Base-by-base conservation (phyloP, 92 coral and sea anemone species). In the Pocillopora meandrina region DNA sequence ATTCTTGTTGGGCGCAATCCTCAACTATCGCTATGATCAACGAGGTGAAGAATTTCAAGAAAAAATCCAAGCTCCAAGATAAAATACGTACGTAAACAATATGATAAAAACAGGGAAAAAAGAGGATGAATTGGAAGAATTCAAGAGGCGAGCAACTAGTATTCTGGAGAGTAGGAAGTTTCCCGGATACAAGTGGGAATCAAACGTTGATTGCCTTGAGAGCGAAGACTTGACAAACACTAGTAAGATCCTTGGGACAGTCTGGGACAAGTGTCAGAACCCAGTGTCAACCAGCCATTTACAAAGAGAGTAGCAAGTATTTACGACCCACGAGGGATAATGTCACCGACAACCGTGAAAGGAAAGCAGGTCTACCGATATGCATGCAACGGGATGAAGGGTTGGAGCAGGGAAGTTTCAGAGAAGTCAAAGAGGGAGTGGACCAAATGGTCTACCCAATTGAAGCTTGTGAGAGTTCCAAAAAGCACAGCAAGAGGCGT, bases 351-450 rank as follows among this genome's bases (percentile, higher is more conserved):
- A 17, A 68, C 72, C 2, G 91, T 84, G 3, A 60, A 92, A 31
- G 93, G 93, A 15, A 92, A 89, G 70, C 84, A 62, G 61, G 89
- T 89, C 56, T 92, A 86, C 79, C 35, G 91, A 55, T 84, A 89
- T 11, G 85, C 89, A 2, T 92, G 95, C 17, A 87, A 89, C 56
- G 87, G 89, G 73, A 69, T 57, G 20, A 73, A 71, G 61, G 86
- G 90, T 14, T 92, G 95, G 95, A 82, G 85, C 76, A 58, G 64
- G 5, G 89, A 83, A 73, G 85, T 77, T 3, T 77, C 91, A 31
- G 67, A 21, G 36, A n/a, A 52, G 19, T 17, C 82, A 47, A 61
- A 14, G 59, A 71, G 34, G 21, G 63, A 60, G 19, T 85, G 95
- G 95, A 52, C 11, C 65, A 91, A 85, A 80, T 89, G 95, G 92